Base-by-base conservation (phyloP, 2,797 vertebrate genomes). In the Pseudochaenichthys georgianus region DNA sequence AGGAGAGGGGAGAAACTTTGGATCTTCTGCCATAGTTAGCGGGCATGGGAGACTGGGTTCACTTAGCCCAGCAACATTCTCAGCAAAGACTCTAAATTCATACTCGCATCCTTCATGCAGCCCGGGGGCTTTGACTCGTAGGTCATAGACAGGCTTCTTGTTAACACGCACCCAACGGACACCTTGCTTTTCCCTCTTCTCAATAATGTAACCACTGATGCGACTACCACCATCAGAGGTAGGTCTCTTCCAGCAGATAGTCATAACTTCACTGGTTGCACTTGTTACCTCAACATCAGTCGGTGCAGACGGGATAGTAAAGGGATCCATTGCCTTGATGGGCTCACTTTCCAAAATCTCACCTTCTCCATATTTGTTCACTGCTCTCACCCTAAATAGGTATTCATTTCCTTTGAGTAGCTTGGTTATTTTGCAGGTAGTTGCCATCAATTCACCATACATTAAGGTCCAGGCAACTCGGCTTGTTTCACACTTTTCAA, bases 401-500 rank as follows among this genome's bases (percentile, higher is more conserved):
- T 99, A 99, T 82, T 99, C 98, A 81, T 99, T 99, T 75, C 98
- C 97, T 92, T 95, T 98, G 54, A 99, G 92, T 64, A 99, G 90
- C 92, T 99, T 99, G 79, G 96, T 96, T 77, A 98, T 96, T 93
- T 98, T 99, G 88, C 98, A 99, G 57, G 96, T 97, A 77, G 97
- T 98, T 75, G 96, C 96, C 91, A 93, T 95, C 91, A 97, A 94
- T 80, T 99, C 97, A 84, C 86, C 94, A 85, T 97, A 96, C 82
- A 98, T 94, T 85, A 97, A 85, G 4, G 96, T 98, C 98, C 98
- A 99, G 28, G 97, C 94, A 77, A 99, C 95, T 69, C 94, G 97
- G 77, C 97, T 99, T 75, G 98, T 99, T 94, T 99, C 98, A 90
- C 98, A 97, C 87, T 99, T 99, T 89, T 99, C 98, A 81, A 99